Base-by-base conservation (phyloP, 2,797 vertebrate species). In the Astyanax mexicanus region DNA sequence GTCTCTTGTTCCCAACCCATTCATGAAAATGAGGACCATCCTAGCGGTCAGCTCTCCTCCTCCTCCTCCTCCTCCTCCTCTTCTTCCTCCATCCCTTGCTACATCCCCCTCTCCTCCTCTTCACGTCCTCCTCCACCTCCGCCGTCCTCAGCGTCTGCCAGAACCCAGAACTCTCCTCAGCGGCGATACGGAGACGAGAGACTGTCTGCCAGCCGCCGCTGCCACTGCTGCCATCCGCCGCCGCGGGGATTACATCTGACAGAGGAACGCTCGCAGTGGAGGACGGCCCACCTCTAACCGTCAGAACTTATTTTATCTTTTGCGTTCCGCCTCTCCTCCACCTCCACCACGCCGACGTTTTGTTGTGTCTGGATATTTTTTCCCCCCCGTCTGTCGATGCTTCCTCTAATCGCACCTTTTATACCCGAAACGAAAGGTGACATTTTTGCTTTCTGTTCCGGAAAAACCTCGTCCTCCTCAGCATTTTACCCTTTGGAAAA, bases 401-500 rank as follows among this genome's bases (percentile, higher is more conserved):
- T 78, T 71, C 65, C 32, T 52, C 58, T 72, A 61, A 69, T 55
- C 42, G 69, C 77, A 73, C 70, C 68, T 58, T 71, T 64, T 60
- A 9, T 54, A 42, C 61, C 68, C 65, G 23, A 66, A 60, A 74
- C 45, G 37, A 83, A 83, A 79, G 47, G 73, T 74, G 73, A 51
- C 67, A 66, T 73, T 73, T 80, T 79, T 80, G 29, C 55, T 74
- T 65, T 27, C 47, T 75, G 80, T 66, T 77, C 45, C 47, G 10
- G 69, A 78, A 32, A 71, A 32, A 71, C 37, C 57, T 32, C 72
- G 13, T 27, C 69, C 55, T 55, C 69, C 67, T 75, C 54, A 68
- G 55, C 72, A 79, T 81, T 74, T 77, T 74, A 77, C 72, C 45
- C n/a, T n/a, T 49, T 78, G 29, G 7, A 52, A 77, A 74, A 69